Evolutionary conservation across 2,797 vertebrate species (phyloP).

Genomic region (Malacoctenus gilli): DNA sequence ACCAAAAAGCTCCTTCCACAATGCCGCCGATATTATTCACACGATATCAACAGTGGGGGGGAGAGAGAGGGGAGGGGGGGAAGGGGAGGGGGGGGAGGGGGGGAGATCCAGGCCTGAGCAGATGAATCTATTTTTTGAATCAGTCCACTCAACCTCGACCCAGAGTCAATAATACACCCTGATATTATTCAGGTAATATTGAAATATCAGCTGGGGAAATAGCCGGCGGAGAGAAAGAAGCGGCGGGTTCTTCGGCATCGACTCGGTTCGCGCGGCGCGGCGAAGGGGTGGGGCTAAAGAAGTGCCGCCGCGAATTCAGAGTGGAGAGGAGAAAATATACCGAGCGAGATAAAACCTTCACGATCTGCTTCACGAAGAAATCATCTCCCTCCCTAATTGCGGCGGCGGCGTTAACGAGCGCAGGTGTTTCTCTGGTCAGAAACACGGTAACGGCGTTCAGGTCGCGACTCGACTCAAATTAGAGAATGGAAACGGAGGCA

Average conservation of each 20-base stretch:
- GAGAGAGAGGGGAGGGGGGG: constrained; percentile 1
- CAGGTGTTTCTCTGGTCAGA: neutral
- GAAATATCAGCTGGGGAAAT: constrained; percentile 57
- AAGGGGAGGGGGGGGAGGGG: neutral
- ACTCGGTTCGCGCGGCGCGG: too few species aligned
- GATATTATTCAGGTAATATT: constrained; percentile 63
- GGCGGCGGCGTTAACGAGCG: too few species aligned
- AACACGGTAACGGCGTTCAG: neutral
- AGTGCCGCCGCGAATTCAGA: too few species aligned
- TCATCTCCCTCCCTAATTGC: too few species aligned
- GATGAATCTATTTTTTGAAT: constrained; percentile 64
- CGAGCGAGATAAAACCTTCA: too few species aligned
- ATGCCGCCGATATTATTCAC: constrained; percentile 41
- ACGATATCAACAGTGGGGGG: constrained; percentile 31
- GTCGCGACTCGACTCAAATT: neutral
- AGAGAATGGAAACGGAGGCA: neutral
- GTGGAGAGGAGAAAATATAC: too few species aligned
- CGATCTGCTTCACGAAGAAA: too few species aligned
- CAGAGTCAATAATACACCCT: constrained; percentile 64
- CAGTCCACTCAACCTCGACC: constrained; percentile 49
- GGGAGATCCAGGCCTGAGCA: constrained; percentile 3
- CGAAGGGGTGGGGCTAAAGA: too few species aligned
- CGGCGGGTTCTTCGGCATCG: neutral
- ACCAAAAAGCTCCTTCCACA: constrained; percentile 26
- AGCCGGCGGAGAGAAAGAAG: constrained; percentile 17